Base-by-base conservation (phyloP, 2,797 vertebrate species). In the Neosilurus hyrtlii region DNA sequence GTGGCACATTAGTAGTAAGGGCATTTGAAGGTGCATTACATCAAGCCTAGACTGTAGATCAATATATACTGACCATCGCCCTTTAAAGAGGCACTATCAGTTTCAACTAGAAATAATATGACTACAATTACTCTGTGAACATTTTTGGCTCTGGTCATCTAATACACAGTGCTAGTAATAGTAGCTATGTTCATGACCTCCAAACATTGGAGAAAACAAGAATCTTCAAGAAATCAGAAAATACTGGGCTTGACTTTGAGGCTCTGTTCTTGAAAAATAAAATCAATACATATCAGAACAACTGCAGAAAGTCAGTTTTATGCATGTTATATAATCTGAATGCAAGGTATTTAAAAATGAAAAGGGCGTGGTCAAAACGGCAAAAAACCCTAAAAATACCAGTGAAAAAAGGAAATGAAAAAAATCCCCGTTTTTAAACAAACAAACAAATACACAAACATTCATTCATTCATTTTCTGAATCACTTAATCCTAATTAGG, bases 81-180 rank as follows among this genome's bases (percentile, higher is more conserved):
- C 10, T 71, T 66, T 71, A 26, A 35, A n/a, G 73, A 63, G 57
- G 18, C 54, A 70, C 78, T 81, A 81, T 85, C 83, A 77, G 73
- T 72, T 85, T 77, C 80, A 65, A 80, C 30, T 30, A 81, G 26
- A 82, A 82, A 85, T 81, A 56, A 61, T 54, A 78, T 49, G 62
- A 82, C 79, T 78, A 61, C 67, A 62, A 82, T 82, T 65, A 71
- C 66, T 57, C 61, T 15, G 66, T 52, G 74, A 20, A 61, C 10
- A 57, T 37, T 43, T 59, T 76, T 76, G n/a, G 61, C 43, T 6
- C 57, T 81, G 67, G n/a, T 72, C 56, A 30, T 81, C 66, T 81
- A 72, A 81, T 61, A 71, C 66, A 61, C 18, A 63, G 9, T 63
- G 75, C 75, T 78, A 78, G 78, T 67, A 80, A 80, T 68, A 67